Conservation (phyloP, 2,888 invertebrate species). For the Mesorhabditis sp. region DNA sequence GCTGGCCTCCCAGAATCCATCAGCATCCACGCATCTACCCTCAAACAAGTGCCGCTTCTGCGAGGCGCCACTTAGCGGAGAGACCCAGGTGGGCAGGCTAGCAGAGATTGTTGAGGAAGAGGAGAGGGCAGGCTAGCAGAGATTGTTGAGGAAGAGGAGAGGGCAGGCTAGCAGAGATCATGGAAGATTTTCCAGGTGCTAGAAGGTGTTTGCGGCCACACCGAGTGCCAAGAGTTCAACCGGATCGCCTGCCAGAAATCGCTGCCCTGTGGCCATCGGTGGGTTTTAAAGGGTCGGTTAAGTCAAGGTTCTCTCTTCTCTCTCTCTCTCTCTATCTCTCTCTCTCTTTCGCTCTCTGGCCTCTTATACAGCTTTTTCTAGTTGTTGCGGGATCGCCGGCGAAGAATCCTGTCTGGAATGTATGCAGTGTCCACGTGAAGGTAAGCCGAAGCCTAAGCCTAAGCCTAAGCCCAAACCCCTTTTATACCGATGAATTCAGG, state of each 20-base stretch:
- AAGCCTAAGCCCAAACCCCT: too few species aligned
- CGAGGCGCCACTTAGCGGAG: constrained; percentile 26
- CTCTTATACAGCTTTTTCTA: neutral
- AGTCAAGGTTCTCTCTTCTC: neutral
- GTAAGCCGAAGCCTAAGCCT: constrained; percentile 11
- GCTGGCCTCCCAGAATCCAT: neutral
- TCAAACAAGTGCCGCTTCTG: constrained; percentile 29
- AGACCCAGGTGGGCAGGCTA: constrained; percentile 15
- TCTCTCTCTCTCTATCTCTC: too few species aligned
- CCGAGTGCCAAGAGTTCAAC: constrained; percentile 84
- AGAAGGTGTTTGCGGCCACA: constrained; percentile 84
- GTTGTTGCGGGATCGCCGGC: constrained; percentile 83
- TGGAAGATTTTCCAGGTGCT: constrained; percentile 67
- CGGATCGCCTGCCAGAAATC: constrained; percentile 73
- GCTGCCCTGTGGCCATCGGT: constrained; percentile 79
- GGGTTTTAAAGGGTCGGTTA: constrained; percentile 11
- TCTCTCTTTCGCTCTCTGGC: too few species aligned
- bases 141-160: too few species aligned
- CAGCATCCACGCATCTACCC: constrained; percentile 6
- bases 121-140: too few species aligned
- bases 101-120: too few species aligned
- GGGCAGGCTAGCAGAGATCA: too few species aligned
- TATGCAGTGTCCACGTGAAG: constrained; percentile 70
- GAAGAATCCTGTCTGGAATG: constrained; percentile 83
- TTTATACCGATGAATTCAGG: constrained; percentile 12